Percentiles rank a stretch among this genome's conserved stretches.
Conservation (phyloP, 2,797 vertebrate species). For the Gymnoscopelus microlampas region DNA sequence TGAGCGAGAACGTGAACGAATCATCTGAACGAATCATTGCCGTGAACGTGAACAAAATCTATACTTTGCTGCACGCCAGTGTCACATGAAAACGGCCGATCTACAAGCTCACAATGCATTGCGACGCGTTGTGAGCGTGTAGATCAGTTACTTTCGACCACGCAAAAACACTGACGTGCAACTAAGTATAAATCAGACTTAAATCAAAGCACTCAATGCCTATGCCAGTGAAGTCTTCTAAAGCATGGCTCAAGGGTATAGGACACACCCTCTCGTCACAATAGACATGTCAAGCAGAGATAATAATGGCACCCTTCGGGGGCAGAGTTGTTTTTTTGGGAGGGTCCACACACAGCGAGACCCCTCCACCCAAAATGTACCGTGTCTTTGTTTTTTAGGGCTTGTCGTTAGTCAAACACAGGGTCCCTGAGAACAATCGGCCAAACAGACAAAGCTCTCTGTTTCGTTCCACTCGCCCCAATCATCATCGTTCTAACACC, state of each 20-base stretch:
- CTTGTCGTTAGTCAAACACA: constrained; percentile 19
- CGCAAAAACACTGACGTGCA: too few relatives aligned
- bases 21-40: too few relatives aligned
- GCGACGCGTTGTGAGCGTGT: too few relatives aligned
- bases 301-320: too few relatives aligned
- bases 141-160: too few relatives aligned
- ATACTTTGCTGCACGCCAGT: too few relatives aligned
- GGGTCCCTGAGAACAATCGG: constrained; percentile 62
- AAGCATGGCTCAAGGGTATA: background rate
- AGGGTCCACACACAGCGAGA: background rate
- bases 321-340: background rate
- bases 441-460: constrained; percentile 39
- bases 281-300: background rate
- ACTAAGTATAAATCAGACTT: too few relatives aligned
- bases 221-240: background rate
- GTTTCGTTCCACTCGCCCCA: constrained; percentile 10
- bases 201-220: background rate
- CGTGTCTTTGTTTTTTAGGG: constrained; percentile 14
- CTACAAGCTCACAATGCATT: too few relatives aligned
- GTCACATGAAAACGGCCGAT: too few relatives aligned
- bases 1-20: too few relatives aligned
- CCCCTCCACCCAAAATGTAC: background rate
- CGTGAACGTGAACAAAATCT: too few relatives aligned
- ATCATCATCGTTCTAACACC: constrained; percentile 4
- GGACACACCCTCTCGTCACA: background rate